Percentiles rank a stretch among this genome's conserved stretches.
Evolutionary conservation across 2,113 vertebrate genomes (phyloP).

Genomic region (Scortum barcoo): DNA sequence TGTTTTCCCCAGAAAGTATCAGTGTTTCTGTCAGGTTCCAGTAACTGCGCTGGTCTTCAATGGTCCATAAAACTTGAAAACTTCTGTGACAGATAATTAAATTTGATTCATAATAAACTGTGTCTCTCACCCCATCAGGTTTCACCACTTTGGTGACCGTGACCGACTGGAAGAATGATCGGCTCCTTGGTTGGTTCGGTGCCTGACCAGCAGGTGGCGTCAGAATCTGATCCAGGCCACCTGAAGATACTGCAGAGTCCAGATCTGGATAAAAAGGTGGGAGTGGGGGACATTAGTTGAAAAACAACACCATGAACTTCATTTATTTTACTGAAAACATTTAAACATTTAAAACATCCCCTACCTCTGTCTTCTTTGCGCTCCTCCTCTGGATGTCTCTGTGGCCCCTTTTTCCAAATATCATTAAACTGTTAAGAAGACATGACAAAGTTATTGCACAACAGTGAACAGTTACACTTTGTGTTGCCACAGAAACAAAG

Average conservation of each 20-base stretch:
- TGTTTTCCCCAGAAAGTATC: not conserved
- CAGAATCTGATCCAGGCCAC: conserved; percentile 82
- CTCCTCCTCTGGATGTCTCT: conserved; percentile 46
- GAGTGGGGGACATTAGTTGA: not conserved
- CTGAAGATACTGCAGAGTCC: conserved; percentile 81
- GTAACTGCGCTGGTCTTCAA: not conserved
- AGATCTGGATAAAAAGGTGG: conserved; percentile 72
- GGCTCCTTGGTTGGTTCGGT: conserved; percentile 75
- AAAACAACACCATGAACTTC: not conserved
- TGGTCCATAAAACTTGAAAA: not conserved
- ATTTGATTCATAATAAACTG: not conserved
- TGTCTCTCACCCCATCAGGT: conserved; percentile 90
- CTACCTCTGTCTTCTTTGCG: conserved; percentile 81
- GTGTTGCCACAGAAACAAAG: not conserved
- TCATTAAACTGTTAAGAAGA: conserved; percentile 76
- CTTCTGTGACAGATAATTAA: not conserved
- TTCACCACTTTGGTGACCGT: conserved; percentile 86
- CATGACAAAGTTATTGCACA: not conserved
- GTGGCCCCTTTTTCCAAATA: conserved; percentile 65
- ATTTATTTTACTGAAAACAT: not conserved
- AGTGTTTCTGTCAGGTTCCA: not conserved
- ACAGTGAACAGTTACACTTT: not conserved
- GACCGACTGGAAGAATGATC: conserved; percentile 90
- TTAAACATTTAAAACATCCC: not conserved
- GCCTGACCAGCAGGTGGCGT: conserved; percentile 72